Conservation (phyloP, 2,113 vertebrate species). For the Gobio gobio region DNA sequence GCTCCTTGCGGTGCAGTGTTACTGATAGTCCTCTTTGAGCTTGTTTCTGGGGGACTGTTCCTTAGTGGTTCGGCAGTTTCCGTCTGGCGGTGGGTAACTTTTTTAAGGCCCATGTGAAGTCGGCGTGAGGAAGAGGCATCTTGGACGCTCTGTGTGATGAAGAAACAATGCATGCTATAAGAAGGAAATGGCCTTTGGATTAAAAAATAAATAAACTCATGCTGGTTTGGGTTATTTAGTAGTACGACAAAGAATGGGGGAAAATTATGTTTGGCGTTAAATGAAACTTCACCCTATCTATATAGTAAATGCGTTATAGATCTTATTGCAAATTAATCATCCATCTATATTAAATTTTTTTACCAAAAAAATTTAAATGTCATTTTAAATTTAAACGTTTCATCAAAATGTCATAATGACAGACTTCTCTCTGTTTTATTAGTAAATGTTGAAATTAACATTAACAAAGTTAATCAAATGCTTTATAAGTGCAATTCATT, state of each 20-base stretch:
- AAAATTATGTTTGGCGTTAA: too few species aligned
- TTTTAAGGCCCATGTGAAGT: slow-evolving; percentile 71
- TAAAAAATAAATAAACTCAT: background rate
- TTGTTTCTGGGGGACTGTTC: slow-evolving; percentile 62
- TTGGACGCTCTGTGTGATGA: slow-evolving; percentile 71
- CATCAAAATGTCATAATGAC: too few species aligned
- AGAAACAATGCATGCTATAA: background rate
- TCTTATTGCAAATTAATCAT: background rate
- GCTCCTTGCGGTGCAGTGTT: slow-evolving; percentile 61
- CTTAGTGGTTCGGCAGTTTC: slow-evolving; percentile 66
- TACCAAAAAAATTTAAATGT: too few species aligned
- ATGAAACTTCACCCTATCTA: background rate
- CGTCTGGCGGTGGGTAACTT: slow-evolving; percentile 56
- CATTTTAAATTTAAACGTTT: too few species aligned
- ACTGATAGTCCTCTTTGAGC: slow-evolving; percentile 48
- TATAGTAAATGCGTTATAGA: background rate
- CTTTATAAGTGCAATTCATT: too few species aligned
- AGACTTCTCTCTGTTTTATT: too few species aligned
- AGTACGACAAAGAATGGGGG: too few species aligned
- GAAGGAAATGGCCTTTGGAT: background rate
- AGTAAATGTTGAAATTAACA: too few species aligned
- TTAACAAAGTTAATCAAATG: too few species aligned
- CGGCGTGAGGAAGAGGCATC: slow-evolving; percentile 70
- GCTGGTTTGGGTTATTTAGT: background rate
- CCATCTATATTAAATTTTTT: background rate